These are phyloP conservation scores for Lampris incognitus DNA, from an alignment of 2,113 vertebrate genomes.

Conservation along the genomic window DNA sequence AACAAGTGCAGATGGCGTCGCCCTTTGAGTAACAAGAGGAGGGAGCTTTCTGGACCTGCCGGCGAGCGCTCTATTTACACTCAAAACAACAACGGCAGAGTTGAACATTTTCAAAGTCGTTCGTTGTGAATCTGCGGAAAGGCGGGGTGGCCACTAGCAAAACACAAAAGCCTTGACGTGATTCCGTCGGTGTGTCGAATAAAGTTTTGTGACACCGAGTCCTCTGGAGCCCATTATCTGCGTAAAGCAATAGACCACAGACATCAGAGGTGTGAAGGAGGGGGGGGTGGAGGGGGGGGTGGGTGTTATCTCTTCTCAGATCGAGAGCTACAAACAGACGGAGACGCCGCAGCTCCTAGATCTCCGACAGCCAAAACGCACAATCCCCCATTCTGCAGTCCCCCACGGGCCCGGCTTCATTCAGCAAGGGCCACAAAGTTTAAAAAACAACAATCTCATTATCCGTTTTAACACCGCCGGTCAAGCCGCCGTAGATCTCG, in stretches of 20 bases:
- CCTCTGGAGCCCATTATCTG: conserved; percentile 29
- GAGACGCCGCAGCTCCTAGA: conserved; percentile 29
- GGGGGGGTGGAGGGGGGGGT: conserved; percentile 7
- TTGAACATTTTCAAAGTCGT: too few species aligned
- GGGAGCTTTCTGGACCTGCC: too few species aligned
- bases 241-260: conserved; percentile 12
- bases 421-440: not conserved
- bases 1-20: too few species aligned
- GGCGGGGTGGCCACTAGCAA: too few species aligned
- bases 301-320: conserved; percentile 23
- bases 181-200: not conserved
- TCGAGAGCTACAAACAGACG: conserved; percentile 26
- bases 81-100: too few species aligned
- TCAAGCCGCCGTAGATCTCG: conserved; percentile 23
- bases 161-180: too few species aligned
- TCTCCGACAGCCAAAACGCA: conserved; percentile 33
- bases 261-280: conserved; percentile 40
- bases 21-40: too few species aligned
- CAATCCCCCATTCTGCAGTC: conserved; percentile 5
- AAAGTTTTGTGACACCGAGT: conserved; percentile 17
- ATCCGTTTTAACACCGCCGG: conserved; percentile 19
- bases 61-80: too few species aligned
- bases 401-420: conserved; percentile 10
- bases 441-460: not conserved
- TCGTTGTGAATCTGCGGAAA: too few species aligned